These are phyloP conservation scores for Nipponacmea schrenckii DNA, from an alignment of 2,888 invertebrate genomes.

Conservation along the genomic window DNA sequence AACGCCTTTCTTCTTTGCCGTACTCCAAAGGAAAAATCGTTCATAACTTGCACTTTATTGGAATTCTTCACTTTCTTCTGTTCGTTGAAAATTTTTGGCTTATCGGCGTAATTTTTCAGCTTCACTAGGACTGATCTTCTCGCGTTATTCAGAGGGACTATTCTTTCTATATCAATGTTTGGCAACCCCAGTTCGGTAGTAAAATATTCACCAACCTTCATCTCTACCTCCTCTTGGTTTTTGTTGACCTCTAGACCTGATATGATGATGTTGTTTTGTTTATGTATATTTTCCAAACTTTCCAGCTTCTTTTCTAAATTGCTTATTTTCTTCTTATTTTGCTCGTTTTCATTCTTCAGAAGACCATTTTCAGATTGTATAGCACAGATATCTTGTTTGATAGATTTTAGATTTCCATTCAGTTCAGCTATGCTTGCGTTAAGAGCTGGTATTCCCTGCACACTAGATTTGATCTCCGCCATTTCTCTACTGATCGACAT, in stretches of 20 bases:
- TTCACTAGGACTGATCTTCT: not conserved
- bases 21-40: constrained; percentile 1
- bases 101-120: not conserved
- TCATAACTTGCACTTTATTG: not conserved
- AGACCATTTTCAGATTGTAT: not conserved
- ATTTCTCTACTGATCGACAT: not conserved
- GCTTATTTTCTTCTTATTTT: not conserved
- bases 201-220: not conserved
- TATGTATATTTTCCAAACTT: not conserved
- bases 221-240: not conserved
- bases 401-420: not conserved
- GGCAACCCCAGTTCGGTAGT: not conserved
- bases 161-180: not conserved
- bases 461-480: not conserved
- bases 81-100: not conserved
- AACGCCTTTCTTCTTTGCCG: not conserved
- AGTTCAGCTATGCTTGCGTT: not conserved
- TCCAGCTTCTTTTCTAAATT: not conserved
- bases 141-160: not conserved
- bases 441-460: not conserved
- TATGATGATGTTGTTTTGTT: not conserved
- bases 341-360: not conserved
- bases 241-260: not conserved
- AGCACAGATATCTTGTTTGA: not conserved
- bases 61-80: not conserved